Base-by-base conservation (phyloP, 1,140 invertebrate genomes). In the Pissodes strobi region DNA sequence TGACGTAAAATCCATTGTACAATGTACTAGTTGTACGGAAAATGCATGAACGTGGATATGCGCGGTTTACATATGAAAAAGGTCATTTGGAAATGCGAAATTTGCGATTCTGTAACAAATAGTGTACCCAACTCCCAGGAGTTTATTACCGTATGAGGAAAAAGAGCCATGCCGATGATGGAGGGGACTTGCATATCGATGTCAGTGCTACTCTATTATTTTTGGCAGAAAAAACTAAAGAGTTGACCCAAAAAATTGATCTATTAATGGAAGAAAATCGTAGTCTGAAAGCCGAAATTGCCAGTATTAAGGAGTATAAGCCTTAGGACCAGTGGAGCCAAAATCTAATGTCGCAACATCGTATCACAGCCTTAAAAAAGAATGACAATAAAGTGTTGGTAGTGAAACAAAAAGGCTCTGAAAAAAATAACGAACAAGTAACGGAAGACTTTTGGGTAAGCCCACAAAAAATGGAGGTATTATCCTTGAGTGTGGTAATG, bases 201-300 rank as follows among this genome's bases (percentile, higher is more conserved):
- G 18, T 22, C 46, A n/a, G 25, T 49, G 19, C 25, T 21, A n/a
- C n/a, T 2, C 38, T 41, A 13, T n/a, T 5, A 17, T 41, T 41
- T 41, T 17, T 41, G 17, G 38, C n/a, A 3, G 38, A 41, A n/a
- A 41, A 41, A 41, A 41, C 38, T 17, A 41, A 41, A 17, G 38
- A 41, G 38, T 41, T 41, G n/a, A 41, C 12, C n/a, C 12, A 13
- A 41, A 41, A 41, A 41, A n/a, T 41, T 3, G 38, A 41, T 17
- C n/a, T 41, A n/a, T n/a, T 41, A 4, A 3, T 41, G n/a, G n/a
- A 3, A 6, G 38, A 41, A 41, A 41, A 41, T 41, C 3, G n/a
- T 5, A 17, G 17, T n/a, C n/a, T 41, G n/a, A 41, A 41, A 41
- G 38, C 38, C n/a, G 38, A 41, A 41, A 41, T 41, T 41, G n/a